Evolutionary conservation across 2,888 invertebrate species (phyloP).

Genomic region (Stenurella melanura): DNA sequence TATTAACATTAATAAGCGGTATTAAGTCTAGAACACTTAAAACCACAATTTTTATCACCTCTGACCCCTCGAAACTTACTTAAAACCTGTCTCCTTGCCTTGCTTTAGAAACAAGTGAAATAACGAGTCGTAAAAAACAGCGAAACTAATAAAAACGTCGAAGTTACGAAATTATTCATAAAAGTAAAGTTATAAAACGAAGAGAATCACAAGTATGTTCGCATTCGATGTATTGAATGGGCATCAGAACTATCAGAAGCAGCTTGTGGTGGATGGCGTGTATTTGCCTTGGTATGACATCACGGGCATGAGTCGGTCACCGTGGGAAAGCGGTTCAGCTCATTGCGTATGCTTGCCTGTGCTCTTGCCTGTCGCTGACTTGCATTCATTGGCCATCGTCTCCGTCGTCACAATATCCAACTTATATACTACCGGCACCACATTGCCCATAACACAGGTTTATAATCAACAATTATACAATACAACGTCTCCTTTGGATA

Average conservation of each 20-base stretch:
- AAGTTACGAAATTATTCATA: constrained; percentile 1
- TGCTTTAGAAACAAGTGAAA: background rate
- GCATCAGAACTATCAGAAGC: constrained; percentile 30
- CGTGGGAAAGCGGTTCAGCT: constrained; percentile 70
- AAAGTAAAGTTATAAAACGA: background rate
- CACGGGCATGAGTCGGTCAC: constrained; percentile 70
- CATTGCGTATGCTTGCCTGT: constrained; percentile 66
- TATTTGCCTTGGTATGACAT: constrained; percentile 65
- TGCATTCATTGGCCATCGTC: constrained; percentile 62
- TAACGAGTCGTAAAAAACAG: background rate
- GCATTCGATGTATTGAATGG: constrained; percentile 37
- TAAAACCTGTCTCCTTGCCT: background rate
- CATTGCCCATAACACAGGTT: constrained; percentile 40
- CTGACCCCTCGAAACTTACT: constrained; percentile 5
- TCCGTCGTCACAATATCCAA: constrained; percentile 57
- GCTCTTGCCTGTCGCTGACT: constrained; percentile 62
- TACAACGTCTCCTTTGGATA: constrained; percentile 34
- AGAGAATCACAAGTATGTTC: constrained; percentile 12
- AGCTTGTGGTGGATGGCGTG: constrained; percentile 38
- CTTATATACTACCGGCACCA: constrained; percentile 43
- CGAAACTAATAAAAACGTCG: constrained; percentile 11
- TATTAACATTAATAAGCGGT: constrained; percentile 1
- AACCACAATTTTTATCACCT: constrained; percentile 7
- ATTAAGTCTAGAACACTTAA: constrained; percentile 7
- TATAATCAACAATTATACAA: constrained; percentile 42